Evolutionary conservation across 1,140 invertebrate genomes (phyloP).

Genomic region (Helicorthomorpha holstii): DNA sequence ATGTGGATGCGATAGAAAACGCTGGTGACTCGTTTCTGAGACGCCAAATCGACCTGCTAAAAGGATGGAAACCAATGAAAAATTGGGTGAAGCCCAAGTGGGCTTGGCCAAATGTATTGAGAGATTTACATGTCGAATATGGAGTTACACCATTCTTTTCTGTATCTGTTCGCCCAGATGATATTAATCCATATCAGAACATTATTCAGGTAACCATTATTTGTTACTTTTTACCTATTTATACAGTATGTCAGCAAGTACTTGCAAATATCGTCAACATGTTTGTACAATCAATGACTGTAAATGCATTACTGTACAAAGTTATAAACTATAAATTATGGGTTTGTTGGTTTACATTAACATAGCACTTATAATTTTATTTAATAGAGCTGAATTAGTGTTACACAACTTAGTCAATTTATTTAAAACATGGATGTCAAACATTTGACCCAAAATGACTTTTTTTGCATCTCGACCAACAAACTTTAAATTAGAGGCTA

Average conservation of each 20-base stretch:
- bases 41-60: not conserved
- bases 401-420: too few species aligned
- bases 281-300: too few species aligned
- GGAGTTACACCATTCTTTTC: conserved; percentile 6
- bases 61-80: not conserved
- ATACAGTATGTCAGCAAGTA: not conserved
- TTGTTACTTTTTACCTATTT: not conserved
- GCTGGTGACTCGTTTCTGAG: not conserved
- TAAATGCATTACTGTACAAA: too few species aligned
- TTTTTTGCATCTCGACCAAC: too few species aligned
- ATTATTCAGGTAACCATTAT: not conserved
- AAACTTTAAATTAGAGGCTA: too few species aligned
- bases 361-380: too few species aligned
- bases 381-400: too few species aligned
- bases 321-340: too few species aligned
- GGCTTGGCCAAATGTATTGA: not conserved
- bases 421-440: too few species aligned
- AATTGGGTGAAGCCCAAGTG: not conserved
- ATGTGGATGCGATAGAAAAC: conserved; percentile 1
- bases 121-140: conserved; percentile 1
- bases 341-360: too few species aligned
- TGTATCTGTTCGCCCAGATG: not conserved
- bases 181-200: not conserved
- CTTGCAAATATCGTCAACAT: too few species aligned
- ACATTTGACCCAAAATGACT: too few species aligned